Base-by-base conservation (phyloP, 1,140 invertebrate species). In the Venustaconcha ellipsiformis region DNA sequence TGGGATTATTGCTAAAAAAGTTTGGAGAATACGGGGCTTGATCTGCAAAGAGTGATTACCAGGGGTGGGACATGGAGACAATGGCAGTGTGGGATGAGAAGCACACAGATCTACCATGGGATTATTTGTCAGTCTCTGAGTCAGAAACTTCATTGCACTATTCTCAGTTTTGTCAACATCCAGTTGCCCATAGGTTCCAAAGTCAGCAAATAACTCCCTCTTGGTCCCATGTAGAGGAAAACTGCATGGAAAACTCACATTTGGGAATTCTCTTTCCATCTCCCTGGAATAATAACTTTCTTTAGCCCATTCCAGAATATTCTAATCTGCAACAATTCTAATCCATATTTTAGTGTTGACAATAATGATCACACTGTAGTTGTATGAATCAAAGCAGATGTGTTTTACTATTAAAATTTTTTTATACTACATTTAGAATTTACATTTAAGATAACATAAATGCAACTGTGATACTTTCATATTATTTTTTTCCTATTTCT, bases 71-170 rank as follows among this genome's bases (percentile, higher is more conserved):
- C 20, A 23, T 20, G 26, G n/a, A 57, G 65, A 68, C 1, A 79
- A 60, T 8, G 78, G 78, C 23, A 79, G 57, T 57, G 72, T 60
- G 67, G 78, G 70, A 63, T 71, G 70, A 64, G 55, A 30, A 55
- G 70, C 70, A 13, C 26, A n/a, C 13, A 30, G 62, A 23, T 18
- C 55, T 13, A 8, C 30, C 37, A 15, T 23, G 48, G 60, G 55
- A n/a, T 56, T 60, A 62, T 60, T 58, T 37, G 55, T 63, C 12
- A 14, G 20, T 37, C 68, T 71, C 30, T 79, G 78, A 57, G 56
- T 57, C 64, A 62, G 56, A 48, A 72, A 63, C 20, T 72, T 37
- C 57, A 58, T 62, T 56, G 62, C 48, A 30, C n/a, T 14, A 26
- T 55, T 26, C 63, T 56, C 57, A 62, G 55, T 18, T 15, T 68